Evolutionary conservation across 2,797 vertebrate genomes (phyloP).

Genomic region (Brachyalestes nurse): DNA sequence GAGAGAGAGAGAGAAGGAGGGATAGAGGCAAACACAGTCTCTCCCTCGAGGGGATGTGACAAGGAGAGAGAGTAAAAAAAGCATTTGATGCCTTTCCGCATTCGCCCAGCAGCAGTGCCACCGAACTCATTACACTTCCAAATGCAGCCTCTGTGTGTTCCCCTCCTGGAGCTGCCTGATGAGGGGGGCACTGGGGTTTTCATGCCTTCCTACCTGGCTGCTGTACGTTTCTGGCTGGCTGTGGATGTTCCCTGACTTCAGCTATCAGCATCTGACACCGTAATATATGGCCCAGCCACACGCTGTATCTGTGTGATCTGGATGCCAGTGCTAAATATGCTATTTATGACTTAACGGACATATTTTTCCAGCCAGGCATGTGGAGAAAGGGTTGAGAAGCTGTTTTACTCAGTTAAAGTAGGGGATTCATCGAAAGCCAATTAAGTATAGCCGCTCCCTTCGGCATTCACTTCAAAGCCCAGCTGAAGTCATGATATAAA

Average conservation of each 20-base stretch:
- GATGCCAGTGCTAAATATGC: not conserved
- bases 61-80: conserved; percentile 55
- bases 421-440: not conserved
- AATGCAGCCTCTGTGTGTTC: conserved; percentile 60
- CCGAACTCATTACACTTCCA: conserved; percentile 73
- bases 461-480: not conserved
- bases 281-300: not conserved
- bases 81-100: conserved; percentile 57
- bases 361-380: not conserved
- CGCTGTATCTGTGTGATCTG: not conserved
- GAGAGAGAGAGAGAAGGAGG: conserved; percentile 41
- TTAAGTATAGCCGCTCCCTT: not conserved
- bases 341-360: conserved; percentile 3
- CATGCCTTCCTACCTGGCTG: not conserved
- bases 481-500: too few relatives aligned
- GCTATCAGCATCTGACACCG: not conserved
- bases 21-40: conserved; percentile 18
- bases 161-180: conserved; percentile 49
- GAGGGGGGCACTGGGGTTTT: conserved; percentile 64
- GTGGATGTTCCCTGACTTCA: conserved; percentile 49
- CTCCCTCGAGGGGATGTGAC: conserved; percentile 32
- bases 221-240: conserved; percentile 24
- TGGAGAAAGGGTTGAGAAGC: not conserved
- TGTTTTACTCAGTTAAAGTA: conserved; percentile 9
- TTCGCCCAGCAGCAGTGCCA: conserved; percentile 57